Evolutionary conservation across 2,113 vertebrate genomes (phyloP).

Genomic region (Gambusia affinis): DNA sequence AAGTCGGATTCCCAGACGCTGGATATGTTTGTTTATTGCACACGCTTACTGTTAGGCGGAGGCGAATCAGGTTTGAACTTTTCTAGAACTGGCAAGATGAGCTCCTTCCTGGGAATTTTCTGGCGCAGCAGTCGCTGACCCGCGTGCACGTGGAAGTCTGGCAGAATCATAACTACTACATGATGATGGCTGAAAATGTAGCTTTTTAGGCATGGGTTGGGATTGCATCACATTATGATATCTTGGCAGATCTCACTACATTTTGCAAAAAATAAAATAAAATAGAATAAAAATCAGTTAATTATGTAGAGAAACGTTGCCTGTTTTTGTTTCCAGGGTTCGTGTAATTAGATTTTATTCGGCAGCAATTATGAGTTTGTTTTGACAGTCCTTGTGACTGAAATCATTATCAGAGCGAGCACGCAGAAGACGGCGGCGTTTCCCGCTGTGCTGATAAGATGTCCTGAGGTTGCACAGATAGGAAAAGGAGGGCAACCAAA

Average conservation of each 20-base stretch:
- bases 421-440: slow-evolving; percentile 35
- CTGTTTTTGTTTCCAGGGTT: slow-evolving; percentile 60
- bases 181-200: neutral
- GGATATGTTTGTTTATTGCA: slow-evolving; percentile 10
- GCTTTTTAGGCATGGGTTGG: neutral
- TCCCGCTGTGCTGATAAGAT: slow-evolving; percentile 38
- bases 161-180: neutral
- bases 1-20: neutral
- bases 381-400: slow-evolving; percentile 60
- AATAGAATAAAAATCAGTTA: slow-evolving; percentile 24
- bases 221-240: slow-evolving; percentile 14
- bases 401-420: slow-evolving; percentile 66
- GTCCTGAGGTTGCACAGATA: neutral
- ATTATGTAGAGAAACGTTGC: slow-evolving; percentile 27
- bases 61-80: slow-evolving; percentile 7
- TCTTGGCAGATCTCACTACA: slow-evolving; percentile 17
- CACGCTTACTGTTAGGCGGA: slow-evolving; percentile 3
- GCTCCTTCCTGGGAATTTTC: neutral
- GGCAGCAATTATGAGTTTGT: slow-evolving; percentile 69
- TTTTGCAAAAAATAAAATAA: slow-evolving; percentile 5
- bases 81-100: neutral
- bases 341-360: slow-evolving; percentile 77
- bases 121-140: neutral
- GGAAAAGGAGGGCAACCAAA: slow-evolving; percentile 24
- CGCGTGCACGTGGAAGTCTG: neutral